These are phyloP conservation scores for Propithecus deckenii DNA, from an alignment of 2,797 vertebrate genomes.

Conservation along the genomic window DNA sequence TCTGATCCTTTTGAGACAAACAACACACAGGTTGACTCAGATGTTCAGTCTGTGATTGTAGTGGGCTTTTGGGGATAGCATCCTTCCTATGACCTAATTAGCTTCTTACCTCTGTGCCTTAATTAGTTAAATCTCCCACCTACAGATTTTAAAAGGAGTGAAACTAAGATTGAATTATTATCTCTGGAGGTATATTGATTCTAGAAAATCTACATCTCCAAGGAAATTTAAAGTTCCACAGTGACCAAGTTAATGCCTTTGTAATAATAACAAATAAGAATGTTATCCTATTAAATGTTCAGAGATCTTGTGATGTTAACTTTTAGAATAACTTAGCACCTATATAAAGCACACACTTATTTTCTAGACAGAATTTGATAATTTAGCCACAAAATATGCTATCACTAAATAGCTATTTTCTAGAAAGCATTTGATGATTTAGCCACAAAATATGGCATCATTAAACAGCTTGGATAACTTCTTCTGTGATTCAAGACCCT, in stretches of 20 bases:
- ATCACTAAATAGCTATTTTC: neutral
- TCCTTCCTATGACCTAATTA: neutral
- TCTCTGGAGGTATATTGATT: slow-evolving; percentile 39
- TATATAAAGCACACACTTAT: neutral
- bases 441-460: neutral
- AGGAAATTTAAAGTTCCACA: neutral
- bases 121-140: neutral
- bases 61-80: neutral
- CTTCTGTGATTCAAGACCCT: neutral
- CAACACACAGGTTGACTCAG: neutral
- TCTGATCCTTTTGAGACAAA: neutral
- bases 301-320: neutral
- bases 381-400: neutral
- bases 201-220: neutral
- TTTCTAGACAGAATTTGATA: neutral
- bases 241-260: slow-evolving; percentile 54
- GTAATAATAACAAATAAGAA: neutral
- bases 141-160: neutral
- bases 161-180: neutral
- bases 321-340: neutral
- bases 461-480: neutral
- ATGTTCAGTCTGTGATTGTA: neutral
- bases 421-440: neutral
- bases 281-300: no score
- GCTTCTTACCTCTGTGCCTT: neutral